These are phyloP conservation scores for Hybos culiciformis DNA, from an alignment of 2,888 invertebrate genomes.

Conservation along the genomic window DNA sequence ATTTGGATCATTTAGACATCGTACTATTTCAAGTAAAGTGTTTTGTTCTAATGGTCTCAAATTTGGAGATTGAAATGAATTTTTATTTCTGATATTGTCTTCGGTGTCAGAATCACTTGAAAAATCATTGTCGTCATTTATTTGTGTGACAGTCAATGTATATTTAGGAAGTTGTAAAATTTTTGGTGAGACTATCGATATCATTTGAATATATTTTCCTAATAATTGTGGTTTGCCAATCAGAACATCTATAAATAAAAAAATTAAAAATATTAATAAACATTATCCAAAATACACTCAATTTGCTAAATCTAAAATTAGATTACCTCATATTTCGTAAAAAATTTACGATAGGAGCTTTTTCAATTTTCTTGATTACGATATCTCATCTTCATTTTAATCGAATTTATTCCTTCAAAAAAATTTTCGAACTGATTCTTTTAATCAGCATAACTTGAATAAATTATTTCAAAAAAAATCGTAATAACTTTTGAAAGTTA, in stretches of 20 bases:
- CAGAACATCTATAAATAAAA: constrained; percentile 24
- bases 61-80: constrained; percentile 4
- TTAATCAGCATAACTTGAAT: too few relatives aligned
- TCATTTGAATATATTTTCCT: constrained; percentile 28
- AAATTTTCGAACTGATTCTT: too few relatives aligned
- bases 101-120: constrained; percentile 25
- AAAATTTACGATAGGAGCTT: too few relatives aligned
- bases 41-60: constrained; percentile 26
- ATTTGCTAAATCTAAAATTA: too few relatives aligned
- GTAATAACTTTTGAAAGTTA: too few relatives aligned
- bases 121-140: constrained; percentile 19
- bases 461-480: too few relatives aligned
- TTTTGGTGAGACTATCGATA: constrained; percentile 30
- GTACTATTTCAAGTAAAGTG: constrained; percentile 36
- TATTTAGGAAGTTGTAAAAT: constrained; percentile 31
- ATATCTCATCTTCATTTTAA: too few relatives aligned
- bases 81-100: constrained; percentile 13
- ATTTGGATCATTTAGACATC: constrained; percentile 50
- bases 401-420: too few relatives aligned
- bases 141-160: constrained; percentile 19
- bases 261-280: too few relatives aligned
- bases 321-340: too few relatives aligned
- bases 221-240: constrained; percentile 19
- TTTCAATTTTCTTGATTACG: too few relatives aligned
- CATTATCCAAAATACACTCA: too few relatives aligned